phyloP scores from a whole-genome alignment of 1,140 invertebrate species.

The Drosophila willistoni region DNA sequence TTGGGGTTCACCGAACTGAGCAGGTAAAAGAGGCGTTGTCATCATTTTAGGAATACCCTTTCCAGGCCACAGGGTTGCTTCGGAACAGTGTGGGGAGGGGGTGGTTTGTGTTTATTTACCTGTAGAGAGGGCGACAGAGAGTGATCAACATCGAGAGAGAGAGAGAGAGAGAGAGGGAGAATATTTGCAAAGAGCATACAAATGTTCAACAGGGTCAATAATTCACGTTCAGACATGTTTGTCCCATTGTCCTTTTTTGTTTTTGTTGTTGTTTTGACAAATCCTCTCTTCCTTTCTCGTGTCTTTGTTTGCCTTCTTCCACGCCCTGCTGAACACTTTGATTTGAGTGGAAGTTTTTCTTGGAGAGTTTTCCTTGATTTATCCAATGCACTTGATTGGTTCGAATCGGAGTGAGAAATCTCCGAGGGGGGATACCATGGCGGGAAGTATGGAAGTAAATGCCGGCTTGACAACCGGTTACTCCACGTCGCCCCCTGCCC shows the following conservation, averaged over 20 bases:
- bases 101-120: background rate
- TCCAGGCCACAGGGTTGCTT: background rate
- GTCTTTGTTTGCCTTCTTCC: background rate
- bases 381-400: conserved; percentile 12
- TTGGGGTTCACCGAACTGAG: conserved; percentile 58
- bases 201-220: background rate
- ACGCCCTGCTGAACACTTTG: background rate
- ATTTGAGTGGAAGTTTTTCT: background rate
- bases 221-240: background rate
- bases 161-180: background rate
- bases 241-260: background rate
- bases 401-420: background rate
- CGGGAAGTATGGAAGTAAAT: background rate
- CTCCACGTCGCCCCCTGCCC: too few relatives aligned
- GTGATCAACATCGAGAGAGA: too few relatives aligned
- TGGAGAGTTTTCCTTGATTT: conserved; percentile 5
- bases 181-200: background rate
- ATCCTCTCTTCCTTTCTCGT: background rate
- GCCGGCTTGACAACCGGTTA: background rate
- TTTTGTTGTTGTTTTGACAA: conserved; percentile 6
- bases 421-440: background rate
- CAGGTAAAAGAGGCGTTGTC: conserved; percentile 48
- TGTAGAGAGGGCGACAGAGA: too few relatives aligned
- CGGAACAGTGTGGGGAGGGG: background rate
- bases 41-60: background rate